Percentiles rank a stretch among this genome's conserved stretches.
Evolutionary conservation across 2,797 vertebrate genomes (phyloP).

Genomic region (Xenopus petersii): DNA sequence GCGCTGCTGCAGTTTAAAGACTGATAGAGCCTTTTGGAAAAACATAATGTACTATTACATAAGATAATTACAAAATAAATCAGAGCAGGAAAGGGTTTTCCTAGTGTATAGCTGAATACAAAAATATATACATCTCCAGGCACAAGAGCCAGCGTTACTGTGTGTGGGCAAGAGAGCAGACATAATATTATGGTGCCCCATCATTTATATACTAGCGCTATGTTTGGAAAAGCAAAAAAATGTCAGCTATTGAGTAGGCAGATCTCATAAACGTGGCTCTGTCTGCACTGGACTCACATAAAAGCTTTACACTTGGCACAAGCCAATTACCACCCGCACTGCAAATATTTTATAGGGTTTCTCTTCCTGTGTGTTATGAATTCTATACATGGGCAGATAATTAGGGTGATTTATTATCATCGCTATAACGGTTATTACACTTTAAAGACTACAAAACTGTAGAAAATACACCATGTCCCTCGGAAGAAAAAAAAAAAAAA

Average conservation of each 20-base stretch:
- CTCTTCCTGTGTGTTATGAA: not conserved
- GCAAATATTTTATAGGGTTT: not conserved
- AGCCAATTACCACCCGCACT: not conserved
- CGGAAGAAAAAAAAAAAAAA: too few relatives aligned
- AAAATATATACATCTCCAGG: not conserved
- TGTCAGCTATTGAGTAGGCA: not conserved
- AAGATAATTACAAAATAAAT: slow-evolving; percentile 9
- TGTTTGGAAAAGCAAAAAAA: not conserved
- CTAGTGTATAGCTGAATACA: not conserved
- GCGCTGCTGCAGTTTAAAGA: too few relatives aligned
- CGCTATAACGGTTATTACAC: too few relatives aligned
- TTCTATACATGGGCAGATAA: not conserved
- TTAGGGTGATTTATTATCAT: not conserved
- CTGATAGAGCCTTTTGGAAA: too few relatives aligned
- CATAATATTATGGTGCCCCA: slow-evolving; percentile 18
- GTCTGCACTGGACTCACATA: slow-evolving; percentile 19
- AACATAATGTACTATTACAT: not conserved
- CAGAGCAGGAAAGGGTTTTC: slow-evolving; percentile 8
- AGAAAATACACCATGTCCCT: too few relatives aligned
- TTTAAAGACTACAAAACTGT: too few relatives aligned
- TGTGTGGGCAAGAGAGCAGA: not conserved
- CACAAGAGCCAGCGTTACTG: not conserved
- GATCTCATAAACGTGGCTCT: slow-evolving; percentile 2
- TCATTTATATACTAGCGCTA: not conserved
- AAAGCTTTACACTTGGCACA: slow-evolving; percentile 20